These are phyloP conservation scores for Tiliacea aurago DNA, from an alignment of 2,888 invertebrate species.

Conservation along the genomic window DNA sequence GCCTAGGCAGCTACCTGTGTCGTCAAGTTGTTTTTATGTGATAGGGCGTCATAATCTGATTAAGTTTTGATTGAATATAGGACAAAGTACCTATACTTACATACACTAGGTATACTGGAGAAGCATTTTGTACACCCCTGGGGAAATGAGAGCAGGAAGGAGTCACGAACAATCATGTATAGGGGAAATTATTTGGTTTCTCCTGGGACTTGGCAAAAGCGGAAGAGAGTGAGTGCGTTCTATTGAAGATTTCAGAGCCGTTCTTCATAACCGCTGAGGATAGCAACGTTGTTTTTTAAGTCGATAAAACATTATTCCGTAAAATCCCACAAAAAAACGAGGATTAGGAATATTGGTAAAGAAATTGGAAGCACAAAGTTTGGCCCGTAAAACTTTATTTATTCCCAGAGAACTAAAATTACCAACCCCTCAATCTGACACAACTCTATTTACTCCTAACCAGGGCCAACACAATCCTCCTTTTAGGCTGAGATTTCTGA, in stretches of 20 bases:
- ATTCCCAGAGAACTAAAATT: background rate
- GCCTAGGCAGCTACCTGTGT: constrained; percentile 11
- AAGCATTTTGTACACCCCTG: background rate
- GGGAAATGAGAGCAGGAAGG: background rate
- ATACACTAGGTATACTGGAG: background rate
- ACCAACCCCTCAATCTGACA: background rate
- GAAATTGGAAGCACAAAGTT: background rate
- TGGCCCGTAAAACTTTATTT: background rate
- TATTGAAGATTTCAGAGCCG: background rate
- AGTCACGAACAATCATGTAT: background rate
- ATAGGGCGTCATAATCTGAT: background rate
- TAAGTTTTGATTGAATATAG: constrained; percentile 6
- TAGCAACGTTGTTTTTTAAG: background rate
- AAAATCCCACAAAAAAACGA: background rate
- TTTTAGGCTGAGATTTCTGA: too few relatives aligned
- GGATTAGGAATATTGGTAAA: background rate
- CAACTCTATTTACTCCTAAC: background rate
- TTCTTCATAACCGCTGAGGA: background rate
- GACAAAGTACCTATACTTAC: background rate
- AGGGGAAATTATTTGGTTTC: background rate
- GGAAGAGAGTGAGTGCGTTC: too few relatives aligned
- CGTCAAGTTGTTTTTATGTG: constrained; percentile 26
- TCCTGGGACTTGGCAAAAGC: background rate
- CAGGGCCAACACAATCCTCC: background rate
- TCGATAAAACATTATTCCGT: background rate